These are phyloP conservation scores for Triplophysa dalaica DNA, from an alignment of 2,113 vertebrate species.

Conservation along the genomic window DNA sequence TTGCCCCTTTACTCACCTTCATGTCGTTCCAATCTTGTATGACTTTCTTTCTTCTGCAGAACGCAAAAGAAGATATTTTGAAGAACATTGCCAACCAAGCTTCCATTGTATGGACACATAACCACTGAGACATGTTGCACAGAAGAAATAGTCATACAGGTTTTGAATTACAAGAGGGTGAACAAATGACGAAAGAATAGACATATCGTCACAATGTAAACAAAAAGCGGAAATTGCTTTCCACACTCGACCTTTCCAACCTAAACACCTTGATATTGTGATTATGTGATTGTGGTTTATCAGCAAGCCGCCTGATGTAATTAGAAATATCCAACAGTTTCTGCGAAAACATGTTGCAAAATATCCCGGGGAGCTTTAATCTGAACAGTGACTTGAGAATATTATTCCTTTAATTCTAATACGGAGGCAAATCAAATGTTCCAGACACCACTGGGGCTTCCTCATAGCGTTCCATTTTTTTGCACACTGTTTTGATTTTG, in stretches of 20 bases:
- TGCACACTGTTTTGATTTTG: not conserved
- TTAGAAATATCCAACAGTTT: not conserved
- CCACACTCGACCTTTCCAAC: not conserved
- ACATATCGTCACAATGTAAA: not conserved
- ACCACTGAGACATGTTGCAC: too few species aligned
- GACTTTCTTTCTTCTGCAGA: too few species aligned
- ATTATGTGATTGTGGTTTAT: not conserved
- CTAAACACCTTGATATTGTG: not conserved
- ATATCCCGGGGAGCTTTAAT: not conserved
- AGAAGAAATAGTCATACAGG: too few species aligned
- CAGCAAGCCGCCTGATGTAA: not conserved
- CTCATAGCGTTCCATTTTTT: not conserved
- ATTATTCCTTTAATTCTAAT: slow-evolving; percentile 13
- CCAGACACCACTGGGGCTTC: not conserved
- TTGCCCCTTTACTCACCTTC: too few species aligned
- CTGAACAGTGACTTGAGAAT: not conserved
- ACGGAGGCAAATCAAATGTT: slow-evolving; percentile 9
- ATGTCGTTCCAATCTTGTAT: too few species aligned
- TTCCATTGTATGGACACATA: too few species aligned
- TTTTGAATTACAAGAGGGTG: too few species aligned
- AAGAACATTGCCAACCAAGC: too few species aligned
- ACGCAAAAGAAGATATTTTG: too few species aligned
- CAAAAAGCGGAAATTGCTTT: too few species aligned
- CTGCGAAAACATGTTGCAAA: not conserved
- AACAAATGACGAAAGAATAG: too few species aligned